phyloP scores from a whole-genome alignment of 2,888 invertebrate genomes.

The Eupithecia centaureata region DNA sequence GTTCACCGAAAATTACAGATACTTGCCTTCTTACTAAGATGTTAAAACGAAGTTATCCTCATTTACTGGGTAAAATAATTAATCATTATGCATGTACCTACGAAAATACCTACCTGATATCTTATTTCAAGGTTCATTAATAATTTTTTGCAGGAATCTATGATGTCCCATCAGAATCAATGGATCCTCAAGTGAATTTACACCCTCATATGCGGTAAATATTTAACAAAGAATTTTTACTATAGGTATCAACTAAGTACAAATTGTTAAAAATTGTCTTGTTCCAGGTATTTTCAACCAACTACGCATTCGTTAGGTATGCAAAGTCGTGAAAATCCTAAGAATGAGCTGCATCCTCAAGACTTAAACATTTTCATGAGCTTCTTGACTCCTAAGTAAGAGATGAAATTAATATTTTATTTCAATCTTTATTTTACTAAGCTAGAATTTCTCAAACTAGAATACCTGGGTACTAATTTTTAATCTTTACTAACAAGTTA shows the following conservation, averaged over 20 bases:
- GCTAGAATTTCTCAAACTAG: not conserved
- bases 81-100: not conserved
- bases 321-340: constrained; percentile 53
- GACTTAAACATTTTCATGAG: constrained; percentile 67
- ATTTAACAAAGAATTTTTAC: not conserved
- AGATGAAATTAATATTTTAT: not conserved
- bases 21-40: constrained; percentile 65
- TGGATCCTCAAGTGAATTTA: constrained; percentile 44
- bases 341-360: constrained; percentile 66
- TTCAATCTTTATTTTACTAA: not conserved
- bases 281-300: constrained; percentile 51
- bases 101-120: too few species aligned
- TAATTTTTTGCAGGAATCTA: constrained; percentile 51
- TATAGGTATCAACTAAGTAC: not conserved
- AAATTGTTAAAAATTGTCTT: not conserved
- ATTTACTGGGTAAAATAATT: constrained; percentile 54
- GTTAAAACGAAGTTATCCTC: constrained; percentile 60
- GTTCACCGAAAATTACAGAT: constrained; percentile 52
- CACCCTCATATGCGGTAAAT: constrained; percentile 50
- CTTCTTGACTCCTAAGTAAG: constrained; percentile 62
- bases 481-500: not conserved
- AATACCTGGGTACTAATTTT: not conserved
- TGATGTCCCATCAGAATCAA: constrained; percentile 47
- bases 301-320: constrained; percentile 43
- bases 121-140: too few species aligned